phyloP scores from a whole-genome alignment of 2,888 invertebrate genomes.

The Oeneis ivallda region DNA sequence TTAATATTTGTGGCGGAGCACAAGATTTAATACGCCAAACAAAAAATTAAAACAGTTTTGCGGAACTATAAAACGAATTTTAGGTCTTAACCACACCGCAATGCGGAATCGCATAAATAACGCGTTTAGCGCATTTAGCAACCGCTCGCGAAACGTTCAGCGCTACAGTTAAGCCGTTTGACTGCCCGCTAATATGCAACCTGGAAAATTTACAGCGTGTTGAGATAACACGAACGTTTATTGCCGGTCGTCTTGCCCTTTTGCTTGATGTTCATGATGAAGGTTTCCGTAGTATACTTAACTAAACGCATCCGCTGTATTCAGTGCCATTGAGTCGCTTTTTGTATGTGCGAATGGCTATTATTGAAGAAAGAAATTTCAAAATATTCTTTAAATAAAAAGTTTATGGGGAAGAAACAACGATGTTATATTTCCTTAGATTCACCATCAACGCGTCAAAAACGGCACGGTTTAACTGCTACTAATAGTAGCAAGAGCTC shows the following conservation, averaged over 20 bases:
- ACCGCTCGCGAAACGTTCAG: constrained; percentile 54
- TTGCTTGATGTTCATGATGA: constrained; percentile 19
- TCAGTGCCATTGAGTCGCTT: neutral
- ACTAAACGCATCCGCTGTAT: neutral
- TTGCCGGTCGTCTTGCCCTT: constrained; percentile 13
- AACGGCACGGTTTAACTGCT: too few relatives aligned
- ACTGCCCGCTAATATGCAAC: constrained; percentile 49
- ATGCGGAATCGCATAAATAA: constrained; percentile 61
- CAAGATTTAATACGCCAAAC: constrained; percentile 4
- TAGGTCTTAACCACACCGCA: constrained; percentile 48
- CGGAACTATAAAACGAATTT: constrained; percentile 33
- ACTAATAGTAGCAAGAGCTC: too few relatives aligned
- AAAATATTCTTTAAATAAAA: too few relatives aligned
- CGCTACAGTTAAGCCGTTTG: constrained; percentile 62
- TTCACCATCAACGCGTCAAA: too few relatives aligned
- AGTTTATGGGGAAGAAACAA: too few relatives aligned
- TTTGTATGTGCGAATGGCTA: too few relatives aligned
- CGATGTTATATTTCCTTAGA: too few relatives aligned
- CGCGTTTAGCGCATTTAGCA: constrained; percentile 69
- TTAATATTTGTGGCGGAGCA: neutral
- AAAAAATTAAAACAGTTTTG: constrained; percentile 26
- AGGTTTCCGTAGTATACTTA: constrained; percentile 14
- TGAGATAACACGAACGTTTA: constrained; percentile 31
- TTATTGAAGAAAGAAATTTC: too few relatives aligned
- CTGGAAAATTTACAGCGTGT: constrained; percentile 33